Percentiles rank a stretch among this genome's conserved stretches.
These are phyloP conservation scores for Apeltes quadracus DNA, from an alignment of 2,113 vertebrate species.

Conservation along the genomic window DNA sequence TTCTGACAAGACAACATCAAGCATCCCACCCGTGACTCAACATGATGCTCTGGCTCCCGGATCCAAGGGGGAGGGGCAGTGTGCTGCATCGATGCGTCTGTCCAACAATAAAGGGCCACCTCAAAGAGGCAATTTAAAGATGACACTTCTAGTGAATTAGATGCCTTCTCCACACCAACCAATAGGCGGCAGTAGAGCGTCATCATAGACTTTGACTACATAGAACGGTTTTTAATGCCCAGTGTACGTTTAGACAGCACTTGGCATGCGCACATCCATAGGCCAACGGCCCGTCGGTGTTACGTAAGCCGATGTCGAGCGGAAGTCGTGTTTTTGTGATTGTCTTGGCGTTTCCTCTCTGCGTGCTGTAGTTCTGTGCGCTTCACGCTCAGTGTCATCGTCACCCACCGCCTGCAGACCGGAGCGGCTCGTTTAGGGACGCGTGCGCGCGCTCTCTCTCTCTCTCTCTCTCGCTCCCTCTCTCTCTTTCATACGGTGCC, in stretches of 20 bases:
- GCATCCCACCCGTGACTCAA: background rate
- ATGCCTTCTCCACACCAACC: constrained; percentile 23
- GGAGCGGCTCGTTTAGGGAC: constrained; percentile 51
- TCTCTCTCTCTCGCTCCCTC: background rate
- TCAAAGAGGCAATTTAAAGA: background rate
- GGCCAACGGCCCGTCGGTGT: background rate
- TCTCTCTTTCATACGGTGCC: background rate
- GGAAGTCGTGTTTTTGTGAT: constrained; percentile 7
- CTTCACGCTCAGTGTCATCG: background rate
- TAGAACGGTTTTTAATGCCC: constrained; percentile 12
- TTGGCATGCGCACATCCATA: background rate
- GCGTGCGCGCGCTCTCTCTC: background rate
- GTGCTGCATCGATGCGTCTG: background rate
- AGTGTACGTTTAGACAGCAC: background rate
- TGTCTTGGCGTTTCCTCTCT: constrained; percentile 5
- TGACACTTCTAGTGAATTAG: too few species aligned
- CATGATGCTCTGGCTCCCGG: background rate
- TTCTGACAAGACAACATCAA: background rate
- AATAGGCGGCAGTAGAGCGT: constrained; percentile 17
- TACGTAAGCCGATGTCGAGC: background rate
- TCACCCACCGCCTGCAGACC: constrained; percentile 12
- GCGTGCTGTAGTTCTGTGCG: constrained; percentile 28
- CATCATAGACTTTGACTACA: constrained; percentile 14
- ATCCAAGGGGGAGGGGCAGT: background rate
- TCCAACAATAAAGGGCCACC: background rate